These are phyloP conservation scores for Lypha dubia DNA, from an alignment of 2,888 invertebrate species.

Conservation along the genomic window DNA sequence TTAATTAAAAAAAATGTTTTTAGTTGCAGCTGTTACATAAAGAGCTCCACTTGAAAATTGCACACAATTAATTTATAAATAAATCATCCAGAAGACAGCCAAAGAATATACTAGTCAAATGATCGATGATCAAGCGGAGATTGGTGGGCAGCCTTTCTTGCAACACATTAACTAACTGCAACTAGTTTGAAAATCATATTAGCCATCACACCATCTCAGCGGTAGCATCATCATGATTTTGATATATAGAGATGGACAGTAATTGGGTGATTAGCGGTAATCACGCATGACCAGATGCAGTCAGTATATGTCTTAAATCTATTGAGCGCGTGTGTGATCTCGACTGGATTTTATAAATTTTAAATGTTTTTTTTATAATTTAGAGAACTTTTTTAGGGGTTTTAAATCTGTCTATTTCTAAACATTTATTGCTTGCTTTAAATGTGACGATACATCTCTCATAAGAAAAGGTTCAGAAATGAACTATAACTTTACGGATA, in stretches of 20 bases:
- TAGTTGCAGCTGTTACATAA: constrained; percentile 37
- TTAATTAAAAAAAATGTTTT: constrained; percentile 17
- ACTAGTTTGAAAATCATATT: constrained; percentile 19
- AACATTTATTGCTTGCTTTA: too few relatives aligned
- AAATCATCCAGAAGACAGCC: not conserved
- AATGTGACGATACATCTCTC: too few relatives aligned
- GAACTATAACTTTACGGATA: too few relatives aligned
- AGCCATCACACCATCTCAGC: not conserved
- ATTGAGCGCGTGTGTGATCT: not conserved
- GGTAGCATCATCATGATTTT: not conserved
- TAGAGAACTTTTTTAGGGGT: too few relatives aligned
- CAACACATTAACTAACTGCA: not conserved
- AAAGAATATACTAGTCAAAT: constrained; percentile 10
- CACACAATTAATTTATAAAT: constrained; percentile 8
- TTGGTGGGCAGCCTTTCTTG: constrained; percentile 20
- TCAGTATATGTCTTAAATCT: not conserved
- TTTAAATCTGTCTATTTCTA: too few relatives aligned
- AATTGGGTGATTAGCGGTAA: not conserved
- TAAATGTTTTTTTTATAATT: too few relatives aligned
- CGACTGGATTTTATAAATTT: too few relatives aligned
- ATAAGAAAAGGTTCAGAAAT: too few relatives aligned
- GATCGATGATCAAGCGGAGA: constrained; percentile 23
- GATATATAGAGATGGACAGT: not conserved
- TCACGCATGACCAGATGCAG: not conserved
- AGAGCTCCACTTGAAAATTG: not conserved